phyloP scores from a whole-genome alignment of 2,113 vertebrate species.

The Daboia siamensis region DNA sequence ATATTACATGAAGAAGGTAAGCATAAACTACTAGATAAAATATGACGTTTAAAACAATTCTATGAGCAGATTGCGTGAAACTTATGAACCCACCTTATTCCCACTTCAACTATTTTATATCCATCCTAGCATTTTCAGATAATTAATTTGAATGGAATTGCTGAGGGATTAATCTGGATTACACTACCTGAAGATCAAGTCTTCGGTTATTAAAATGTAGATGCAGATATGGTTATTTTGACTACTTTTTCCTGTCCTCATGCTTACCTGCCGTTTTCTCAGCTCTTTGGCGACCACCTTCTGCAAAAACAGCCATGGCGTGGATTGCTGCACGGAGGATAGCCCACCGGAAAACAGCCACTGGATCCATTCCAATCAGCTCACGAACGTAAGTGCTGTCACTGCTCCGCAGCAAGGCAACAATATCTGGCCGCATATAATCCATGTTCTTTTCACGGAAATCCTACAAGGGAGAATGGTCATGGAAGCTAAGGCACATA shows the following conservation, averaged over 20 bases:
- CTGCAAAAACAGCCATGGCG: constrained; percentile 87
- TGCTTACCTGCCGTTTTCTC: constrained; percentile 78
- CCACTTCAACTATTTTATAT: not conserved
- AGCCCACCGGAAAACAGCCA: constrained; percentile 96
- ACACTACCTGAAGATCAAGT: not conserved
- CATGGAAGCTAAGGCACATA: not conserved
- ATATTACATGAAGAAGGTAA: not conserved
- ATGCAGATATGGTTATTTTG: not conserved
- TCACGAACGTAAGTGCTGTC: constrained; percentile 89
- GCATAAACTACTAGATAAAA: not conserved
- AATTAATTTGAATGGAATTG: not conserved
- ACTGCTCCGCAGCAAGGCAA: constrained; percentile 90
- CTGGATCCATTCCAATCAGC: constrained; percentile 93
- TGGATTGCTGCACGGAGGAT: constrained; percentile 84
- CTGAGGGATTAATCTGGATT: not conserved
- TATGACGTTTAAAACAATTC: not conserved
- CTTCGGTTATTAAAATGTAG: not conserved
- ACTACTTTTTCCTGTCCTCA: not conserved
- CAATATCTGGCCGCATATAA: constrained; percentile 96
- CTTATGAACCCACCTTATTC: not conserved
- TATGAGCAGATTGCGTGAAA: not conserved
- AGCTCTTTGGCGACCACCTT: constrained; percentile 77
- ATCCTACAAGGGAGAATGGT: constrained; percentile 69
- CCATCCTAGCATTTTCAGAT: not conserved
- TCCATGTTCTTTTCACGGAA: constrained; percentile 98